Evolutionary conservation across 2,888 invertebrate genomes (phyloP), one percentile per base, ranked within the genome.

Genomic region (Salpingus planirostris): DNA sequence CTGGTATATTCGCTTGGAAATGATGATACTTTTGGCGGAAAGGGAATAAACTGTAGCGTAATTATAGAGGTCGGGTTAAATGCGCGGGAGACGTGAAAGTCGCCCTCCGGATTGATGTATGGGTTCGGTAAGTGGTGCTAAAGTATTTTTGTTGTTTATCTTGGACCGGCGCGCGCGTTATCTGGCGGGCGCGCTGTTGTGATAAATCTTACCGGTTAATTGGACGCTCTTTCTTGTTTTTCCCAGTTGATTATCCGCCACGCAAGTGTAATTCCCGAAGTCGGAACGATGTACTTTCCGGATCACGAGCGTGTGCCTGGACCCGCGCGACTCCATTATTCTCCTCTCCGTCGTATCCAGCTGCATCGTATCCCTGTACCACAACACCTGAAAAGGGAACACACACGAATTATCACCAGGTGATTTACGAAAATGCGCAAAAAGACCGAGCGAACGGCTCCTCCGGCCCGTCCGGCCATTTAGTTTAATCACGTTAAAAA

Each of bases 191-290:
- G 29, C 29, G 11, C 29, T 33, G 8, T 28, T 30, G 46, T 41
- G 21, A 50, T 54, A 52, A 49, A 52, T 52, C 56, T 59, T 59
- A 73, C 74, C 74, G 60, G 78, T 77, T 52, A 79, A 64, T 62
- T 76, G 73, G 42, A 79, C 68, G 59, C 71, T 75, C 63, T 76
- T 75, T 45, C 73, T 67, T 42, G 73, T 71, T 62, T 76, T 74
- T 42, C 79, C 79, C 47, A 78, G 68, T 54, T 72, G 70, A 66
- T 79, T 79, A 59, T 79, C 77, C 27, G 78, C 79, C 43, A 76
- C 73, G 62, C 79, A 79, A 49, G 76, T 76, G 64, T 79, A 79
- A 66, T 78, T 78, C 47, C 78, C 78, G 59, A 79, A 78, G 66
- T 79, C 78, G 46, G 74, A 70, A 40, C 70, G 67, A 58, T 77